These are phyloP conservation scores for Pollenia amentaria DNA, from an alignment of 2,888 invertebrate genomes.

Conservation along the genomic window DNA sequence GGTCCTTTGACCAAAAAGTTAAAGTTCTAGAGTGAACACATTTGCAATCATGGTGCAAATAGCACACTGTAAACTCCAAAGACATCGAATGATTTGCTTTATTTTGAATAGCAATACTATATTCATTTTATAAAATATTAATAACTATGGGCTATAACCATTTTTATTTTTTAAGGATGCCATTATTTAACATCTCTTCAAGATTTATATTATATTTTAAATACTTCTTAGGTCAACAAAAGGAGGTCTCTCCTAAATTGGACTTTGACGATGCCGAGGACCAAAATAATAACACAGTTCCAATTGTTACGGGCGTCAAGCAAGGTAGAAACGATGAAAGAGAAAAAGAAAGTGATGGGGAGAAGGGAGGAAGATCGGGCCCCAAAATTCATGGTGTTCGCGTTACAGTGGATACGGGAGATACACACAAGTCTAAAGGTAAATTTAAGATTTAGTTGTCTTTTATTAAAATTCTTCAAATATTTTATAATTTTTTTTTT, in stretches of 20 bases:
- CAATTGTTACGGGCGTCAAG: conserved; percentile 74
- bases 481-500: not conserved
- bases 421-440: conserved; percentile 83
- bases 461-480: not conserved
- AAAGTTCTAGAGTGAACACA: too few relatives aligned
- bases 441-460: not conserved
- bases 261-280: conserved; percentile 82
- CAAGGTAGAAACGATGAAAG: conserved; percentile 62
- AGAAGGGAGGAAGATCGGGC: conserved; percentile 75
- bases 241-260: conserved; percentile 82
- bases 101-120: too few relatives aligned
- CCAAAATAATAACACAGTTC: conserved; percentile 76
- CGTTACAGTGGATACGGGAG: conserved; percentile 84
- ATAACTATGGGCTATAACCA: too few relatives aligned
- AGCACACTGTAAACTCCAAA: too few relatives aligned
- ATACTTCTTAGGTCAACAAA: conserved; percentile 79
- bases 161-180: not conserved
- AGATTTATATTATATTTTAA: too few relatives aligned
- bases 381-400: conserved; percentile 85
- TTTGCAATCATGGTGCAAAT: too few relatives aligned
- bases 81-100: too few relatives aligned
- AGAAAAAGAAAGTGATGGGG: conserved; percentile 59
- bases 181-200: not conserved
- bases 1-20: too few relatives aligned
- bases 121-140: too few relatives aligned